phyloP scores from a whole-genome alignment of 2,888 invertebrate genomes.

The Pristionchus exspectatus region DNA sequence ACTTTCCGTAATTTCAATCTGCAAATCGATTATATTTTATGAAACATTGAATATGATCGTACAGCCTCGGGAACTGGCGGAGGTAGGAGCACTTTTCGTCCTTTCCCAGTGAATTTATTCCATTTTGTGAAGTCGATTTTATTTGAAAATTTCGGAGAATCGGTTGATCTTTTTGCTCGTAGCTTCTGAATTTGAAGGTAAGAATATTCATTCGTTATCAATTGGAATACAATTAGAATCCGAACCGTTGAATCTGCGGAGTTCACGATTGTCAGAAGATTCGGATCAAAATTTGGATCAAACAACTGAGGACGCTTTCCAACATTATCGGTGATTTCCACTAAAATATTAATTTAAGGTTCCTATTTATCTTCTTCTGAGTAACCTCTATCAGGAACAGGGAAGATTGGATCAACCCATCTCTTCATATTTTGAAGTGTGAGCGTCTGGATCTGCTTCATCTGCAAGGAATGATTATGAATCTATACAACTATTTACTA shows the following conservation, averaged over 20 bases:
- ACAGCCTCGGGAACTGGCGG: neutral
- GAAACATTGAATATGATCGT: neutral
- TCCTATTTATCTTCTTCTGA: neutral
- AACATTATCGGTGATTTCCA: conserved; percentile 46
- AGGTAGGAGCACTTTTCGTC: neutral
- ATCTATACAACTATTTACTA: neutral
- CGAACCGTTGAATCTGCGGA: neutral
- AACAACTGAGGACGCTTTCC: conserved; percentile 38
- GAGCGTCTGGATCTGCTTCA: neutral
- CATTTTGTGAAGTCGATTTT: conserved; percentile 13
- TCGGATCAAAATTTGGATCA: neutral
- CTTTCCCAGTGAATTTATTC: conserved; percentile 45
- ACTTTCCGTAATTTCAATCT: neutral
- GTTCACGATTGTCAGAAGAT: neutral
- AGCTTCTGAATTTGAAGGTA: neutral
- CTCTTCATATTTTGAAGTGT: conserved; percentile 16
- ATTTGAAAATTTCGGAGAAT: neutral
- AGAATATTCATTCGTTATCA: neutral
- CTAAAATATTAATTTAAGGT: neutral
- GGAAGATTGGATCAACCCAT: conserved; percentile 4
- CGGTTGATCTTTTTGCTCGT: neutral
- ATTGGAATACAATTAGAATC: too few species aligned
- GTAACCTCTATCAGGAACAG: conserved; percentile 25
- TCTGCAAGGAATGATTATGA: neutral
- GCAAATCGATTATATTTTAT: neutral